Evolutionary conservation across 2,797 vertebrate genomes (phyloP), one percentile per base, ranked within the genome.

Genomic region (Pachyuromys duprasi): DNA sequence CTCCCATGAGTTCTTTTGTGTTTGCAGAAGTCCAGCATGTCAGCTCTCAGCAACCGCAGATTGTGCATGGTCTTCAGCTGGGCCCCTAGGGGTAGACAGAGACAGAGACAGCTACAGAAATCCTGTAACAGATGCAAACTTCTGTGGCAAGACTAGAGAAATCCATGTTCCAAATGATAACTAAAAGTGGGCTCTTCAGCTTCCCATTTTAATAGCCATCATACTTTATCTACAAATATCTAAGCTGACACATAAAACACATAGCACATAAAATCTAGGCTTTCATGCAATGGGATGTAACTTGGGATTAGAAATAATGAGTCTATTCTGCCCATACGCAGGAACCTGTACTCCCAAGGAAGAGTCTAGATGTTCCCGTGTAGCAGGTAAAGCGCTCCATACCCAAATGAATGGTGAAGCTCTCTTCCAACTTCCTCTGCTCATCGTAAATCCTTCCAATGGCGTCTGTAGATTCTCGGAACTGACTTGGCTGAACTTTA

Each of bases 1-100:
- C 99, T 98, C 74, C 99, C 99, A 69, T 99, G 99, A 53, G 99
- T 99, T 17, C 99, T 99, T 42, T 99, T 99, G 96, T 99, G 99
- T 78, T 99, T 99, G 93, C 99, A 99, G 98, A 99, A 99, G 96
- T 99, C 99, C 97, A 99, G 97, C 98, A 99, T 98, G 39, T 99
- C 99, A 0, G 99, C 99, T 55, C 99, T 99, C 90, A 99, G 98
- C 97, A 99, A 97, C 20, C 99, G 99, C 97, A 99, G 97, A 92
- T 99, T 99, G 98, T 99, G 99, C 99, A 99, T 99, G 26, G 99
- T 99, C 98, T 99, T 99, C 97, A 99, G 65, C 96, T 99, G 99
- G 63, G 99, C 99, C 88, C 99, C 99, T 99, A 95, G 4, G 74
- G 22, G 17, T 5, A 53, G 69, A 86, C 31, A 72, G 89, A 94